These are phyloP conservation scores for Chamaetylas fuelleborni DNA, from an alignment of 2,113 vertebrate species.

Conservation along the genomic window DNA sequence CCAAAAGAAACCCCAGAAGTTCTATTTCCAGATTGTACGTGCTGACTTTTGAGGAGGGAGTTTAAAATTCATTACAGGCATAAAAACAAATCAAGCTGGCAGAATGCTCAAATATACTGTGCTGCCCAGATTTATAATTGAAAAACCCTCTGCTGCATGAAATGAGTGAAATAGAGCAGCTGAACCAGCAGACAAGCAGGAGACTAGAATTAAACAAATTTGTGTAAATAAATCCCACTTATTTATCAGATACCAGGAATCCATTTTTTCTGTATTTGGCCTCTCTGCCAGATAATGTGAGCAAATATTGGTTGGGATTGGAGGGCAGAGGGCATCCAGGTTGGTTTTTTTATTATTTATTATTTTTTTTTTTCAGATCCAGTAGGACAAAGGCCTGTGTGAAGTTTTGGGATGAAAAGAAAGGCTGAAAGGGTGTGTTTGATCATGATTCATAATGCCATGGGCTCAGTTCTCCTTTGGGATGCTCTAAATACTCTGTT, in stretches of 20 bases:
- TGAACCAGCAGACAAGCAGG: conserved; percentile 37
- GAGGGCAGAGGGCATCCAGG: not conserved
- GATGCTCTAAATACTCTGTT: not conserved
- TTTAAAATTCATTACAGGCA: conserved; percentile 56
- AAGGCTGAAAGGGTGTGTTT: not conserved
- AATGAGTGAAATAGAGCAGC: conserved; percentile 57
- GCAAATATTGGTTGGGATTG: not conserved
- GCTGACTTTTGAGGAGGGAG: conserved; percentile 9
- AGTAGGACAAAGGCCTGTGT: not conserved
- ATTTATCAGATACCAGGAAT: conserved; percentile 32
- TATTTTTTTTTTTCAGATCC: not conserved
- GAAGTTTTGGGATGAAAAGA: not conserved
- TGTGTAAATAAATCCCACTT: conserved; percentile 43
- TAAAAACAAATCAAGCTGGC: conserved; percentile 62
- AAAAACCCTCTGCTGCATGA: conserved; percentile 64
- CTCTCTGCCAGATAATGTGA: conserved; percentile 16
- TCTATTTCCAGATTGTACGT: not conserved
- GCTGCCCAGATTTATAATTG: conserved; percentile 59
- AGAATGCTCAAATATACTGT: conserved; percentile 45
- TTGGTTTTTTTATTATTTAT: not conserved
- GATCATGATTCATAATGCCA: not conserved
- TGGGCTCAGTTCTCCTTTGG: not conserved
- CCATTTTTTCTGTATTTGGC: conserved; percentile 23
- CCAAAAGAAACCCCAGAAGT: not conserved
- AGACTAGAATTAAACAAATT: conserved; percentile 61